Base-by-base conservation (phyloP, 2,113 vertebrate species). In the Neolamprologus ventralis region DNA sequence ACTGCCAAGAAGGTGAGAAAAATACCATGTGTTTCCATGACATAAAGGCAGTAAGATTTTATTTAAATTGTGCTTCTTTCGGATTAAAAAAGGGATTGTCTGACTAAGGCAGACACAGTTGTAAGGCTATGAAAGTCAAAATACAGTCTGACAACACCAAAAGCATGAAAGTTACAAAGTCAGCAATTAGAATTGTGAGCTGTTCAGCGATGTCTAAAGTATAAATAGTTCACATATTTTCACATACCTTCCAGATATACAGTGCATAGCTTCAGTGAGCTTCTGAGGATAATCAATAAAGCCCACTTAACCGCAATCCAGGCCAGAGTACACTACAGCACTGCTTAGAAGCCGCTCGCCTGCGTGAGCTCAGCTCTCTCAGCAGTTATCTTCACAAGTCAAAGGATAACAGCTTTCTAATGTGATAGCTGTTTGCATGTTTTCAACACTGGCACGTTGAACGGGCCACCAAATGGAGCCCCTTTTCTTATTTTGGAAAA, bases 1-100 rank as follows among this genome's bases (percentile, higher is more conserved):
- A 98, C 96, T 99, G 98, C 96, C 97, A 96, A 19, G 97, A 99
- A 97, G 98, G 98, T 99, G 95, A 97, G 97, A 55, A 19, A 63
- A 57, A 49, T 17, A 11, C 33, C 45, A 21, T 71, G 10, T 79
- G 6, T 60, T 73, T 75, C 73, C 16, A 33, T 78, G 73, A 78
- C 45, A 33, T 17, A 78, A 31, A 49, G 16, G 28, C 40, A 10
- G 12, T 11, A 28, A 9, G 13, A 40, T 87, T 8, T 51, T 55
- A 78, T 47, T 84, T 78, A 49, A 49, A 31, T n/a, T 51, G 45
- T 51, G 45, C 16, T 51, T 31, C 45, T 47, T 73, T 73, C 2
- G 0, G 63, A 68, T 26, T 45, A 73, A n/a, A 31, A 31, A 49
- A 33, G 17, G 9, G 2, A 31, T 78, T 8, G 26, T 31, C 47